phyloP scores from a whole-genome alignment of 2,113 vertebrate species.

The Echinops telfairi region DNA sequence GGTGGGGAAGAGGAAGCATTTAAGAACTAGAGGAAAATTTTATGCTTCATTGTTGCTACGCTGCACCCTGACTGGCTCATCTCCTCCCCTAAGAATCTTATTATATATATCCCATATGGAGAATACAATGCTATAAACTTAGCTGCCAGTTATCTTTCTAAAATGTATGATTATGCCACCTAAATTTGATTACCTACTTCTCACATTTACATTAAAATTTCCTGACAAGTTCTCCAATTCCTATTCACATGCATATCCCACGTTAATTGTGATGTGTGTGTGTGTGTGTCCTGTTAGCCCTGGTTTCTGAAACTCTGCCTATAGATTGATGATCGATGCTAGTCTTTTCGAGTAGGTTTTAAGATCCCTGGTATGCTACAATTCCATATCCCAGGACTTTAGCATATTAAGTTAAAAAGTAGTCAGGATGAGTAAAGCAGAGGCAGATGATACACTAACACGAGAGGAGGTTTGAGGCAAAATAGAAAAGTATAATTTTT shows the following conservation, averaged over 20 bases:
- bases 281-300: no score
- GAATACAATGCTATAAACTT: constrained; percentile 22
- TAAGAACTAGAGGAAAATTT: no score
- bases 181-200: constrained; percentile 24
- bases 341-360: constrained; percentile 26
- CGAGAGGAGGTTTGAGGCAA: background rate
- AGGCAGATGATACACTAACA: constrained; percentile 6
- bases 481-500: background rate
- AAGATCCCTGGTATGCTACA: constrained; percentile 42
- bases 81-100: background rate
- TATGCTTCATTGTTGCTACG: no score
- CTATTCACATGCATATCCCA: background rate
- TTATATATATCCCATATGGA: constrained; percentile 1
- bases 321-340: background rate
- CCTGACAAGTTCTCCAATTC: constrained; percentile 8
- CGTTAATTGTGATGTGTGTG: background rate
- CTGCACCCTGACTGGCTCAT: no score
- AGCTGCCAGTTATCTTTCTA: constrained; percentile 27
- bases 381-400: background rate
- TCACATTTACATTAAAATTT: background rate
- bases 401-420: background rate
- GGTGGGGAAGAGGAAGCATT: no score
- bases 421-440: background rate
- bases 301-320: no score
- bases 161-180: background rate